Evolutionary conservation across 2,888 invertebrate species (phyloP).

Genomic region (Ormyrus nitidulus): DNA sequence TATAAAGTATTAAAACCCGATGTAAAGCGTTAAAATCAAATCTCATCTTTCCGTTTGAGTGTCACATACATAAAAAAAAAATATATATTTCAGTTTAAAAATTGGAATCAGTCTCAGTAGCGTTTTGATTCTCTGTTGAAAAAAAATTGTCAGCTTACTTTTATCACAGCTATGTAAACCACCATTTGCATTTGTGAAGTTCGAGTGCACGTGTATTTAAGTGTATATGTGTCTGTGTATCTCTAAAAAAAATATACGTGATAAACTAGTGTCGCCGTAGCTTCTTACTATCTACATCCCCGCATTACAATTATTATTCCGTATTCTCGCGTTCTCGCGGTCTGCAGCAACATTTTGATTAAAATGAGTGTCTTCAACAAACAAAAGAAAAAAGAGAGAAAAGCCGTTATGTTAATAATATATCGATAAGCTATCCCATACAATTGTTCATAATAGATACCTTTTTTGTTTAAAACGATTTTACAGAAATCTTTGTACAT

Average conservation of each 20-base stretch:
- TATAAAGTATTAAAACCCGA: background rate
- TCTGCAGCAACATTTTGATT: conserved; percentile 32
- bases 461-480: conserved; percentile 46
- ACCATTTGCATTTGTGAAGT: conserved; percentile 44
- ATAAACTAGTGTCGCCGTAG: conserved; percentile 23
- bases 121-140: conserved; percentile 33
- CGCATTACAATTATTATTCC: background rate
- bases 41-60: no score
- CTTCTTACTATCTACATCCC: background rate
- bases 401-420: conserved; percentile 14
- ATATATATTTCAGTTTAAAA: background rate
- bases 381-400: conserved; percentile 18
- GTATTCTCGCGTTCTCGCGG: background rate
- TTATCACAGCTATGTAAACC: conserved; percentile 56
- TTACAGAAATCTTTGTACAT: conserved; percentile 53
- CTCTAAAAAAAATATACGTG: conserved; percentile 41
- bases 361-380: conserved; percentile 26
- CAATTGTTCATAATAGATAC: conserved; percentile 28
- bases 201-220: conserved; percentile 17
- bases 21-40: no score
- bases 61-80: background rate
- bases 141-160: conserved; percentile 47
- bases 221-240: conserved; percentile 28
- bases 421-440: conserved; percentile 50
- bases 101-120: conserved; percentile 20